Conservation (phyloP, 2,888 invertebrate species). For the Andrena haemorrhoa region DNA sequence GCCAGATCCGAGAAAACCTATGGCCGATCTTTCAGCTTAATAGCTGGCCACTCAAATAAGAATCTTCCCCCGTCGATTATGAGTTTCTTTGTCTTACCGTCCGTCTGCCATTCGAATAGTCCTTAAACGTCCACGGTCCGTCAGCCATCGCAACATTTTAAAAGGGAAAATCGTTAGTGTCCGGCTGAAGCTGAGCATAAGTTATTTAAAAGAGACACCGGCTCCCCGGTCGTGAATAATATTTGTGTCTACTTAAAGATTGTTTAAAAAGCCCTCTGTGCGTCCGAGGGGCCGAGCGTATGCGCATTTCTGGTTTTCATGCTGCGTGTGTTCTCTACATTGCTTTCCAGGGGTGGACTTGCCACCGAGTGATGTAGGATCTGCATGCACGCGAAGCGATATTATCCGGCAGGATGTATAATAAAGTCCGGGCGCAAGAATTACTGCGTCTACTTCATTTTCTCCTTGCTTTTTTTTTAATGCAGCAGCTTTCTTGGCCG, state of each 20-base stretch:
- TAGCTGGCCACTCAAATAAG: neutral
- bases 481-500: neutral
- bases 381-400: conserved; percentile 58
- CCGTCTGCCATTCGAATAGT: neutral
- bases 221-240: conserved; percentile 3
- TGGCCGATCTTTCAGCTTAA: neutral
- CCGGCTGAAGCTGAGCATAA: conserved; percentile 24
- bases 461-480: neutral
- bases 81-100: neutral
- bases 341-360: conserved; percentile 45
- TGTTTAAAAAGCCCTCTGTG: conserved; percentile 9
- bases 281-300: neutral
- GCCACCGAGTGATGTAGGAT: conserved; percentile 49
- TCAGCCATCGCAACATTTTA: conserved; percentile 4
- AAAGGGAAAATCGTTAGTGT: conserved; percentile 14
- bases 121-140: neutral
- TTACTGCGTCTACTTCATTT: conserved; percentile 41
- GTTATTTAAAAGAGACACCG: conserved; percentile 9
- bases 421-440: conserved; percentile 40
- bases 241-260: neutral
- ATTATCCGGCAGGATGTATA: conserved; percentile 58
- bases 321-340: conserved; percentile 41
- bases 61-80: conserved; percentile 19
- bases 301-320: conserved; percentile 44
- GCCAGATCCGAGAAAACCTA: neutral